A percentile compares a stretch with the other conserved stretches of the same genome.
phyloP scores from a whole-genome alignment of 1,140 invertebrate species.

The Chrysopa pallens region DNA sequence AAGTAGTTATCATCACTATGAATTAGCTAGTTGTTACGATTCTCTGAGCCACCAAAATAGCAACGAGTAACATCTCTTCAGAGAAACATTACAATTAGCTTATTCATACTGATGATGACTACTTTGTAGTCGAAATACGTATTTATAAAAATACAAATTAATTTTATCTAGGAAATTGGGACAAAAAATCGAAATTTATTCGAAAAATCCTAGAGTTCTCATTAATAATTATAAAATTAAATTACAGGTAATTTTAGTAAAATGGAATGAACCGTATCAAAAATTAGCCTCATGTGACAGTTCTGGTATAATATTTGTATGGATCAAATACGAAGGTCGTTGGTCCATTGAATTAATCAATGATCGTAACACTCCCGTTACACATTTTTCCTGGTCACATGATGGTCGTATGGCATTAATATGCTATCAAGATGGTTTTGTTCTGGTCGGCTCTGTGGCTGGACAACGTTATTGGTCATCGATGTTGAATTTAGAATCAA shows the following conservation, averaged over 20 bases:
- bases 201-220: too few species aligned
- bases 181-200: too few species aligned
- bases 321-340: constrained; percentile 97
- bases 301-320: constrained; percentile 96
- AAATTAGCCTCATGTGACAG: constrained; percentile 95
- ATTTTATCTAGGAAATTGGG: too few species aligned
- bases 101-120: too few species aligned
- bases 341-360: constrained; percentile 99
- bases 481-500: constrained; percentile 83
- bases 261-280: constrained; percentile 98
- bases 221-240: too few species aligned
- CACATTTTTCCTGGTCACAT: constrained; percentile 96
- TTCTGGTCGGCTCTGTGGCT: constrained; percentile 87
- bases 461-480: constrained; percentile 98
- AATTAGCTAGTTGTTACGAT: too few species aligned
- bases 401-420: constrained; percentile 96
- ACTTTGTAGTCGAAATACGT: too few species aligned
- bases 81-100: too few species aligned
- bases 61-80: too few species aligned
- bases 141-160: too few species aligned
- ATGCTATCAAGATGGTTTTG: constrained; percentile 95
- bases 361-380: constrained; percentile 89
- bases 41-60: too few species aligned
- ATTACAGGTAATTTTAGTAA: constrained; percentile 79
- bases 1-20: too few species aligned